Evolutionary conservation across 64 coral and sea anemone genomes (phyloP), one percentile per base, ranked within the genome.

Genomic region (Montipora sp.): DNA sequence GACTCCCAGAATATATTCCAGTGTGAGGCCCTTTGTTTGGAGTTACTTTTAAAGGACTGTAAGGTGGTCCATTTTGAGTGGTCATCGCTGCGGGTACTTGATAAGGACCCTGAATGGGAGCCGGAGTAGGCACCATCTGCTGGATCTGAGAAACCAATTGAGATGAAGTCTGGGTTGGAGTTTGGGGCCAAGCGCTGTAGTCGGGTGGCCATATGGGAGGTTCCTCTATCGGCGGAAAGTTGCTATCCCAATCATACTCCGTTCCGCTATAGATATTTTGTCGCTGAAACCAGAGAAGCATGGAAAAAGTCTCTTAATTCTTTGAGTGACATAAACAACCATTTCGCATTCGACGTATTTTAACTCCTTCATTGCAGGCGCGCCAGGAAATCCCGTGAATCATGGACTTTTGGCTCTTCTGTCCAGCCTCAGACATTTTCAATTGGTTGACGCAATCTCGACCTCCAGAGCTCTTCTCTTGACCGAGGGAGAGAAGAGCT

Each of bases 171-270:
- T 71, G 82, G 7, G 82, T 84, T 49, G 60, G 61, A 49, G 82
- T n/a, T 46, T 84, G 82, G 18, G 82, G 82, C 82, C 82, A 84
- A 67, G 82, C 45, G 44, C n/a, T 84, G 61, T 70, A 71, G 48
- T 84, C 82, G 7, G 61, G 82, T 3, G 82, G 82, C 82, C 82
- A 84, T 66, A 59, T 70, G 21, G 82, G 65, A 4, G 82, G 69
- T 48, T 84, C 82, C 5, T 84, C 82, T 45, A 70, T 67, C 7
- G 45, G 4, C 49, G 82, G 82, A 16, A 72, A 84, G 8, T 71
- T 23, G 68, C 45, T 67, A n/a, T 84, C 65, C 82, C 82, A 84
- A 44, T 71, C 82, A 71, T 71, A 84, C 3, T 70, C 63, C 8
- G 82, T 70, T 0, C 61, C 82, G 18, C 70, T 46, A 6, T 84